A percentile compares a stretch with the other conserved stretches of the same genome.
Conservation (phyloP, 2,797 vertebrate species). For the Micrastur ruficollis region DNA sequence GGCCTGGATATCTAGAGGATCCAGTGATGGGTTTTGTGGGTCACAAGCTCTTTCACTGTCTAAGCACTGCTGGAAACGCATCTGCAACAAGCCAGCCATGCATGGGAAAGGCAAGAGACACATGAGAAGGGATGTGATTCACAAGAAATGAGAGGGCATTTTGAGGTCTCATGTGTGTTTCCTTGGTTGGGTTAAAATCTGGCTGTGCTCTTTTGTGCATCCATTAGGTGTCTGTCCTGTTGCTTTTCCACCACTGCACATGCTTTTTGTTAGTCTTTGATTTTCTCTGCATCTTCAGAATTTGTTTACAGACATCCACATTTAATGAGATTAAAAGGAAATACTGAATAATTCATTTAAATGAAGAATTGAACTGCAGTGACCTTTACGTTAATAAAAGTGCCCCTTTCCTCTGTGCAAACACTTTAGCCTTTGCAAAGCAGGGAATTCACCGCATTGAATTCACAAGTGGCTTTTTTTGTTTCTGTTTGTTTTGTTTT, state of each 20-base stretch:
- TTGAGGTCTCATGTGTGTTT: background rate
- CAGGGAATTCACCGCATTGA: constrained; percentile 46
- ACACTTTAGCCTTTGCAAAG: constrained; percentile 29
- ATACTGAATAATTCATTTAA: constrained; percentile 51
- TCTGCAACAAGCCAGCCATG: background rate
- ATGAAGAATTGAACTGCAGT: background rate
- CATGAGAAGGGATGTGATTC: background rate
- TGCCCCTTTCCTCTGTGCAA: constrained; percentile 33
- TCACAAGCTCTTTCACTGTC: background rate
- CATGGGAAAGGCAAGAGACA: background rate
- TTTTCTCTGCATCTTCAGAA: background rate
- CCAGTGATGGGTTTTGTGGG: background rate
- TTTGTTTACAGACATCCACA: constrained; percentile 3
- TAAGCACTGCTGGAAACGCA: background rate
- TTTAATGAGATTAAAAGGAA: constrained; percentile 26
- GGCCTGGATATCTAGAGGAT: background rate
- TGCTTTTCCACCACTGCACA: background rate
- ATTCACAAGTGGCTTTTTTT: constrained; percentile 35
- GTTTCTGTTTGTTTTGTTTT: constrained; percentile 56
- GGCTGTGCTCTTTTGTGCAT: background rate
- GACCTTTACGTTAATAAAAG: constrained; percentile 49
- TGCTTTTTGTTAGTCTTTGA: background rate
- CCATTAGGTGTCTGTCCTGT: background rate
- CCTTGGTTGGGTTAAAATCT: background rate
- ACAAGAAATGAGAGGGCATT: background rate